Evolutionary conservation across 2,888 invertebrate species (phyloP).

Genomic region (Rhimphoctona megacephalus): DNA sequence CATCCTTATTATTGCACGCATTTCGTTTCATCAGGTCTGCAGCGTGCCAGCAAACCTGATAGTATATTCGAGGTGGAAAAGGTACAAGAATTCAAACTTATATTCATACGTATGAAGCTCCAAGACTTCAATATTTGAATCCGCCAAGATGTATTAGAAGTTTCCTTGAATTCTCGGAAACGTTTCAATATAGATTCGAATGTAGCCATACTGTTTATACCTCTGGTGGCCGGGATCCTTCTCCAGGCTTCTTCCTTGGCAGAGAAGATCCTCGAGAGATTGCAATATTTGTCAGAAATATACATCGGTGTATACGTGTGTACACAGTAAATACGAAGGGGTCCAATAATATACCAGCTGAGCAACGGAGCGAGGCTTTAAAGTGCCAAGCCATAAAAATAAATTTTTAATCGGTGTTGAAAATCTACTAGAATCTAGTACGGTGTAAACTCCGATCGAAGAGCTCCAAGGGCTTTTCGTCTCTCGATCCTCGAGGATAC

Average conservation of each 20-base stretch:
- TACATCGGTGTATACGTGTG: background rate
- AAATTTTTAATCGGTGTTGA: slow-evolving; percentile 36
- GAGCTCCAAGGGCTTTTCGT: background rate
- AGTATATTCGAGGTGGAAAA: slow-evolving; percentile 17
- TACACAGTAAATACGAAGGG: slow-evolving; percentile 7
- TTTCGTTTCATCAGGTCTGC: background rate
- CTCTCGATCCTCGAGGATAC: background rate
- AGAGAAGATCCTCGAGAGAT: background rate
- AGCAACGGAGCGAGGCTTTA: background rate
- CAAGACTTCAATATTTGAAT: slow-evolving; percentile 56
- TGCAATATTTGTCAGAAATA: slow-evolving; percentile 36
- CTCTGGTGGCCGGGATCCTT: background rate
- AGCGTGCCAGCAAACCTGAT: slow-evolving; percentile 1
- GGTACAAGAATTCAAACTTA: background rate
- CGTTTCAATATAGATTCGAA: slow-evolving; percentile 36
- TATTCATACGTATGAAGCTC: background rate
- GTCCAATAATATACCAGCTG: slow-evolving; percentile 9
- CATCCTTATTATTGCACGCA: background rate
- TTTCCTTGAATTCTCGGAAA: slow-evolving; percentile 25
- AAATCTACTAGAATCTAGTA: slow-evolving; percentile 31
- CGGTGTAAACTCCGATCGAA: slow-evolving; percentile 24
- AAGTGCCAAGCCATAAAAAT: slow-evolving; percentile 19
- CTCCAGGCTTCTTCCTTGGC: background rate
- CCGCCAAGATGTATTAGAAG: slow-evolving; percentile 31
- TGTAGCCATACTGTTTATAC: slow-evolving; percentile 15